A percentile compares a stretch with the other conserved stretches of the same genome.
Conservation (phyloP, 2,797 vertebrate species). For the Hemibagrus guttatus region DNA sequence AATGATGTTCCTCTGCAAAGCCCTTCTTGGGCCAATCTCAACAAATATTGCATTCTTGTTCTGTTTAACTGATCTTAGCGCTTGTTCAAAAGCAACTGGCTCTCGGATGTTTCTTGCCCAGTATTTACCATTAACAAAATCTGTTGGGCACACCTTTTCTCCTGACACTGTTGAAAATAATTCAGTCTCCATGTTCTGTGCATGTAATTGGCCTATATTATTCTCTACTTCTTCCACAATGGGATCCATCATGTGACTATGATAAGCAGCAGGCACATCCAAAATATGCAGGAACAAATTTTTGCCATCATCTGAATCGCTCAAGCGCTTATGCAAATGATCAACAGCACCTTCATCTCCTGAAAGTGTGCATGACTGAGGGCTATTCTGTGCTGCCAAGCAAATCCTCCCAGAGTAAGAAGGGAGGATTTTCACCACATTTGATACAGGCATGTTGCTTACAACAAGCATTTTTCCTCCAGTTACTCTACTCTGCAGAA, state of each 20-base stretch:
- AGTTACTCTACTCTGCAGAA: slow-evolving; percentile 76
- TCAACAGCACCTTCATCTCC: slow-evolving; percentile 71
- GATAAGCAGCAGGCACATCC: slow-evolving; percentile 81
- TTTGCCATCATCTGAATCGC: slow-evolving; percentile 61
- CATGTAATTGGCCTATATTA: slow-evolving; percentile 64
- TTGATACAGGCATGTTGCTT: slow-evolving; percentile 75
- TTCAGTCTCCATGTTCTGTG: slow-evolving; percentile 63
- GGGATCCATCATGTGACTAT: slow-evolving; percentile 86
- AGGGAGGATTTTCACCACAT: slow-evolving; percentile 68
- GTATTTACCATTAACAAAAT: slow-evolving; percentile 80
- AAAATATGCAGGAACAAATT: slow-evolving; percentile 79
- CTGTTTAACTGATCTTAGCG: slow-evolving; percentile 68
- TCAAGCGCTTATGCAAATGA: slow-evolving; percentile 62
- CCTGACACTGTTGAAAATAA: slow-evolving; percentile 85
- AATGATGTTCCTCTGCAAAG: slow-evolving; percentile 77
- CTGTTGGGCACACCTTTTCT: slow-evolving; percentile 60
- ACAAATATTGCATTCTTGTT: slow-evolving; percentile 78
- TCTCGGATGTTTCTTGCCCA: slow-evolving; percentile 82
- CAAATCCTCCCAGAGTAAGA: slow-evolving; percentile 72
- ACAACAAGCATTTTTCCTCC: slow-evolving; percentile 87
- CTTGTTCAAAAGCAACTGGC: slow-evolving; percentile 78
- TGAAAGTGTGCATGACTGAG: slow-evolving; percentile 81
- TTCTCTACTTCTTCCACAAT: slow-evolving; percentile 73
- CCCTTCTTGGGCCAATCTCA: slow-evolving; percentile 81
- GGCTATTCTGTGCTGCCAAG: slow-evolving; percentile 84